These are phyloP conservation scores for Tenthredo amoena DNA, from an alignment of 2,888 invertebrate genomes.

Conservation along the genomic window DNA sequence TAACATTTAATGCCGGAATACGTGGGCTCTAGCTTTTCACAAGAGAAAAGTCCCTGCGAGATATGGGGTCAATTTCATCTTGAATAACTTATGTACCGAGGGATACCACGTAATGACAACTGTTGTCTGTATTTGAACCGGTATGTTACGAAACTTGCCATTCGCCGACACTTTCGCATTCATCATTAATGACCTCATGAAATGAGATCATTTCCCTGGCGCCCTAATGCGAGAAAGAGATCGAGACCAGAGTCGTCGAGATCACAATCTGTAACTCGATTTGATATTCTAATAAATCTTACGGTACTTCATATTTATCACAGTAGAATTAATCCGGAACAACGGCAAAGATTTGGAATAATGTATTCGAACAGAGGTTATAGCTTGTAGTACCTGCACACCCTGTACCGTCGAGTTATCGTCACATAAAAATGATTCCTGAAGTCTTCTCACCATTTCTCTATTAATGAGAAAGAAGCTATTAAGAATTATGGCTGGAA, in stretches of 20 bases:
- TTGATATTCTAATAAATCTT: not conserved
- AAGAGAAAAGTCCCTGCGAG: not conserved
- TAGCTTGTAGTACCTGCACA: not conserved
- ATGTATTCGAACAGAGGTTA: not conserved
- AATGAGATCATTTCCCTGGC: not conserved
- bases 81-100: not conserved
- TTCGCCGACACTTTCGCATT: not conserved
- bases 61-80: not conserved
- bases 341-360: not conserved
- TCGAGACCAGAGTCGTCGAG: not conserved
- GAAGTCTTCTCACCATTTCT: not conserved
- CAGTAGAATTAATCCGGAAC: not conserved
- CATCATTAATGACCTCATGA: not conserved
- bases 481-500: not conserved
- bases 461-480: not conserved
- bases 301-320: not conserved
- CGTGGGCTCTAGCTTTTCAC: not conserved
- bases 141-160: not conserved
- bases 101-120: slow-evolving; percentile 4
- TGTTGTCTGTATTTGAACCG: not conserved
- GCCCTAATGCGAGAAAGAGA: not conserved
- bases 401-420: not conserved
- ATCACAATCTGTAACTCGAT: not conserved
- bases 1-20: not conserved
- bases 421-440: not conserved